Percentiles rank a stretch among this genome's conserved stretches.
Conservation (phyloP, 1,140 invertebrate species). For the Globodera rostochiensis region DNA sequence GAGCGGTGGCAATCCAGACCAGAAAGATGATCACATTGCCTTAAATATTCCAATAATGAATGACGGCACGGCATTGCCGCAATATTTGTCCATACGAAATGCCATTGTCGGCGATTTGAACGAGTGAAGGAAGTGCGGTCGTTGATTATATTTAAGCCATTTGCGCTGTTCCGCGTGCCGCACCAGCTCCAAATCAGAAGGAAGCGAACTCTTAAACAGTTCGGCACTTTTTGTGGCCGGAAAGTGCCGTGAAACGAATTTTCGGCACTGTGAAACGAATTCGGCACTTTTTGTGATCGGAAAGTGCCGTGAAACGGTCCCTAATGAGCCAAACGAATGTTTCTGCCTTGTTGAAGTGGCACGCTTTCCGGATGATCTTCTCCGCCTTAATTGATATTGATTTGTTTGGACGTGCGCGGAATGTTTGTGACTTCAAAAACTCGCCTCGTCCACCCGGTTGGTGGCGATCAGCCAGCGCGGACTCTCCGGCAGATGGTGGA, state of each 20-base stretch:
- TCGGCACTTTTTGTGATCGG: too few relatives aligned
- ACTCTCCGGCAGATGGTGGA: slow-evolving; percentile 59
- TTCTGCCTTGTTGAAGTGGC: slow-evolving; percentile 54
- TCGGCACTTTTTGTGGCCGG: too few relatives aligned
- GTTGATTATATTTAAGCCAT: slow-evolving; percentile 55
- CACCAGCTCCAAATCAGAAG: slow-evolving; percentile 59
- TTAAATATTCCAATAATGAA: not conserved
- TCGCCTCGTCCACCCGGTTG: slow-evolving; percentile 57
- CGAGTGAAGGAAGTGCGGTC: slow-evolving; percentile 59
- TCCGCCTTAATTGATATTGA: slow-evolving; percentile 41
- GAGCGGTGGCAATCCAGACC: slow-evolving; percentile 63
- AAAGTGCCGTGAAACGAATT: too few relatives aligned
- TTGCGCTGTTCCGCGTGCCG: slow-evolving; percentile 38
- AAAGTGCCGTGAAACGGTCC: not conserved
- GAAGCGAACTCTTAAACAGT: slow-evolving; percentile 34
- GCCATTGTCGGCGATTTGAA: slow-evolving; percentile 54
- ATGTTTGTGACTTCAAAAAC: slow-evolving; percentile 36
- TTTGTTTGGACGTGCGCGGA: slow-evolving; percentile 27
- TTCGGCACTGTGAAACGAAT: too few relatives aligned
- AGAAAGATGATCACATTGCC: slow-evolving; percentile 54
- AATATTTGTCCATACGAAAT: slow-evolving; percentile 29
- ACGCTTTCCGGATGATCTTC: slow-evolving; percentile 59
- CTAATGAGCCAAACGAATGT: not conserved
- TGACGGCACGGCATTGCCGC: not conserved
- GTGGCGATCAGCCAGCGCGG: slow-evolving; percentile 63